Percentiles rank a stretch among this genome's conserved stretches.
Evolutionary conservation across 2,888 invertebrate genomes (phyloP).

Genomic region (Linnaemya vulpina): DNA sequence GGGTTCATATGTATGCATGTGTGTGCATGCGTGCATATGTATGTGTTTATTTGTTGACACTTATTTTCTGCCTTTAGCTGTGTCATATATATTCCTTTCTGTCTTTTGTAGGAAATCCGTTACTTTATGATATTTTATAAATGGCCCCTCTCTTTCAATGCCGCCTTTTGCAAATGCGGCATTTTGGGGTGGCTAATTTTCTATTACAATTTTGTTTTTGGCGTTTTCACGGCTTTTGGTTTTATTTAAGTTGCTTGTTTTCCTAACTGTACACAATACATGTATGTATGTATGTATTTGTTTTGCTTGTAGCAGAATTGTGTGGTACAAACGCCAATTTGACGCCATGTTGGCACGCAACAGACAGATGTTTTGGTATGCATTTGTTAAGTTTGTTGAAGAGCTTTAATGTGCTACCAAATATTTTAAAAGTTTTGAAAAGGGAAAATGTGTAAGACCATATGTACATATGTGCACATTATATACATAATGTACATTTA

Average conservation of each 20-base stretch:
- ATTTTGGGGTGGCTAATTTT: conserved; percentile 59
- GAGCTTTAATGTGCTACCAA: conserved; percentile 32
- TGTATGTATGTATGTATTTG: too few species aligned
- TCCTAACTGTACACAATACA: conserved; percentile 49
- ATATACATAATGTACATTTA: too few species aligned
- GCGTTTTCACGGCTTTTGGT: conserved; percentile 59
- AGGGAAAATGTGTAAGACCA: background rate
- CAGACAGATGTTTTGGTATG: conserved; percentile 44
- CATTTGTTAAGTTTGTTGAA: conserved; percentile 21
- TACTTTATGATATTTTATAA: conserved; percentile 32
- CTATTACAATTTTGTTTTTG: conserved; percentile 51
- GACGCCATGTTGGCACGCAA: conserved; percentile 71
- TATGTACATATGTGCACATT: background rate
- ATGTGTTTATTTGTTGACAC: conserved; percentile 54
- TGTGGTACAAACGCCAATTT: conserved; percentile 64
- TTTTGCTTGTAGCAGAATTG: conserved; percentile 49
- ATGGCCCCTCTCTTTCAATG: background rate
- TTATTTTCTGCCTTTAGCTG: conserved; percentile 28
- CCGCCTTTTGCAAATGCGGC: conserved; percentile 1
- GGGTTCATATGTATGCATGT: background rate
- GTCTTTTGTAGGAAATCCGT: conserved; percentile 30
- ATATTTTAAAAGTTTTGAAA: background rate
- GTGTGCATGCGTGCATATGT: background rate
- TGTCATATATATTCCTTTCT: conserved; percentile 48
- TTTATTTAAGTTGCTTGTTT: conserved; percentile 37